Evolutionary conservation across 2,113 vertebrate species (phyloP), one percentile per base, ranked within the genome.

Genomic region (Oryzias curvinotus): DNA sequence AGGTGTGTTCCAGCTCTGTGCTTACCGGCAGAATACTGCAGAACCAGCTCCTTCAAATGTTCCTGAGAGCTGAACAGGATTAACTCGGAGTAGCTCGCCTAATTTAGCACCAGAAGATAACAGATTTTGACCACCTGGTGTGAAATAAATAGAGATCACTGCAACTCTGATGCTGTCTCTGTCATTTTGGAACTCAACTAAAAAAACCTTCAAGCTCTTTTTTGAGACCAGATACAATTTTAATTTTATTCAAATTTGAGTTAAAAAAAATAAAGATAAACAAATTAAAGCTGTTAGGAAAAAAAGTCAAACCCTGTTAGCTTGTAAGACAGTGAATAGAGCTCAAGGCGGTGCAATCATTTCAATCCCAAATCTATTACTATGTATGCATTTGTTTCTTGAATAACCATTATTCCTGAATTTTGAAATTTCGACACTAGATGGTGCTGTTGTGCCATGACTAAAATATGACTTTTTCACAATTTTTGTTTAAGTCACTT

Each of bases 1-100:
- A 91, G 92, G 91, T 23, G 76, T 81, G 21, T 88, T 92, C 43
- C 91, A 92, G 71, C 80, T 93, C n/a, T 92, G 88, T 81, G 89
- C 90, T 12, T 88, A 90, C 56, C 87, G 85, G 77, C 85, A 76
- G 63, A 90, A 82, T 26, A 74, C 58, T n/a, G 69, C 82, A 62
- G 88, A 88, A 67, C 86, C 85, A 3, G 41, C 83, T 14, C 75
- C 90, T 19, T 57, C 82, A 14, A 89, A 86, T 14, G 71, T 77
- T 48, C 74, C 56, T 0, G 90, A 90, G 52, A 86, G 81, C 78
- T 91, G 76, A 85, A 74, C 68, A 23, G 50, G 18, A 58, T 5
- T 14, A 36, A 17, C 5, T 10, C 15, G 0, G 7, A 52, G 62
- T 4, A 1, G 26, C 25, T 17, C 28, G 2, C 16, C 53, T 12